Evolutionary conservation across 2,888 invertebrate genomes (phyloP).

Genomic region (Steinernema scapterisci): DNA sequence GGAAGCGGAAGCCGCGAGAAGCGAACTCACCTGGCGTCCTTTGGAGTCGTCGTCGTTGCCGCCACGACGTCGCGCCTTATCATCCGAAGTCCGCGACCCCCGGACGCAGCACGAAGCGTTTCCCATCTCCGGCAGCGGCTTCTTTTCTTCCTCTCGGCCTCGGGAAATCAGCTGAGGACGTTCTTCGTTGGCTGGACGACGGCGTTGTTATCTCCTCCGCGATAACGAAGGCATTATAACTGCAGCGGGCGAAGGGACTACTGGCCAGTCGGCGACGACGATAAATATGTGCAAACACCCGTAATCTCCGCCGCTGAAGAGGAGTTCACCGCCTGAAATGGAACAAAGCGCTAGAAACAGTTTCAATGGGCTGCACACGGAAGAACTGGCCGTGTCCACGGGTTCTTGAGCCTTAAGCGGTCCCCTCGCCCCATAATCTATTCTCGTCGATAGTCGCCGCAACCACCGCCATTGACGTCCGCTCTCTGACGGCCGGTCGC

Average conservation of each 20-base stretch:
- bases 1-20: no score
- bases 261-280: conserved; percentile 3
- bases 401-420: neutral
- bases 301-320: neutral
- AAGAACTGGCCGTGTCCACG: neutral
- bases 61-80: conserved; percentile 22
- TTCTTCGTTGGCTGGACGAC: no score
- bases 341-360: neutral
- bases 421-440: conserved; percentile 3
- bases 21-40: neutral
- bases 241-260: neutral
- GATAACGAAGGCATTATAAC: conserved; percentile 21
- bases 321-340: conserved; percentile 13
- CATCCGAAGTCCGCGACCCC: conserved; percentile 23
- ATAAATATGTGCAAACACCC: neutral
- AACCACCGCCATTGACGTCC: neutral
- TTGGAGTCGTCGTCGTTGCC: conserved; percentile 12
- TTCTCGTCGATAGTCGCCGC: conserved; percentile 19
- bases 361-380: neutral
- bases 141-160: no score
- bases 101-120: conserved; percentile 26
- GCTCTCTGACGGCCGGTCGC: neutral
- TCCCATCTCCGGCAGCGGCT: neutral
- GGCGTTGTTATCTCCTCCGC: conserved; percentile 21
- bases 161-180: conserved; percentile 9